Conservation (phyloP, 2,113 vertebrate species). For the Spermophilus dauricus region DNA sequence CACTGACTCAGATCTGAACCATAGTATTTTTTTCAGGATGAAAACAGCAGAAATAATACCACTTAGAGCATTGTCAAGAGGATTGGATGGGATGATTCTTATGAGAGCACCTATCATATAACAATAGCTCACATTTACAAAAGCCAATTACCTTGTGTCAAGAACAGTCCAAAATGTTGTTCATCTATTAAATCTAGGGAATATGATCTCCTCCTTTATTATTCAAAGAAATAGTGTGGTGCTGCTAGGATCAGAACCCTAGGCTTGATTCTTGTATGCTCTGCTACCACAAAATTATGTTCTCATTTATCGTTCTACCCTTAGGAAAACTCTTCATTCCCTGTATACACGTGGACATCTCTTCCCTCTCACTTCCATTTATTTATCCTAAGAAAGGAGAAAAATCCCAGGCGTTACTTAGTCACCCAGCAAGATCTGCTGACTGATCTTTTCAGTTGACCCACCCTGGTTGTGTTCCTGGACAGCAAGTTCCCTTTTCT, state of each 20-base stretch:
- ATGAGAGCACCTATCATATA: neutral
- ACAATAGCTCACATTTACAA: neutral
- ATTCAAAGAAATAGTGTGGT: neutral
- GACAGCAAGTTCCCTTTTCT: neutral
- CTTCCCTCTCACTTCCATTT: neutral
- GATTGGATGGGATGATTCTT: neutral
- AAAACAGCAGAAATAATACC: neutral
- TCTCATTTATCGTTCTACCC: neutral
- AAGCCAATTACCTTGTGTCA: neutral
- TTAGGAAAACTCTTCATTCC: neutral
- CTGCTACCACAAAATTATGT: neutral
- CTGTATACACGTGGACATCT: rapidly evolving
- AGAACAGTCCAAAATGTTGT: neutral
- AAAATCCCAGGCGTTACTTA: neutral
- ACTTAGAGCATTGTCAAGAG: neutral
- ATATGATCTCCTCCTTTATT: neutral
- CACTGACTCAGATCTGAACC: neutral
- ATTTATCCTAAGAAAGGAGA: constrained; percentile 2
- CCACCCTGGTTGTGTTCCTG: neutral
- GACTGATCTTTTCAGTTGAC: neutral
- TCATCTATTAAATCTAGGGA: neutral
- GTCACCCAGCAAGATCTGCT: neutral
- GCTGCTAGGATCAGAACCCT: neutral
- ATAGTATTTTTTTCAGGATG: neutral
- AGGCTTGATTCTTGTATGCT: neutral